Evolutionary conservation across 2,113 vertebrate species (phyloP).

Genomic region (Circaetus gallicus): DNA sequence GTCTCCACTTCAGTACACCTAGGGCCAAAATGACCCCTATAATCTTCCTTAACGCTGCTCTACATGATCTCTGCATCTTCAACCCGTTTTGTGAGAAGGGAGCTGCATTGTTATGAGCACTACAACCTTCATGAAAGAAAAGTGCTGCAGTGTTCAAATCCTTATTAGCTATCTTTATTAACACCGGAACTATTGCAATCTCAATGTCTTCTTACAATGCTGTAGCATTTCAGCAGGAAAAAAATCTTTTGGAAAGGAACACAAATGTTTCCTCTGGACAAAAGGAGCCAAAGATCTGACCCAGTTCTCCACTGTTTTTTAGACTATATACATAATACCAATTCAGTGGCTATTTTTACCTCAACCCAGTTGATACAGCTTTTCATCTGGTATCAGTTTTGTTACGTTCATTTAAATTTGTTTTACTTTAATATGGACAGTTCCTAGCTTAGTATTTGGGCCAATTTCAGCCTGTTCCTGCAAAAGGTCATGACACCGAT

Average conservation of each 20-base stretch:
- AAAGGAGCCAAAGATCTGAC: background rate
- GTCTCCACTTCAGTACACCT: background rate
- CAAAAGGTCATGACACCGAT: background rate
- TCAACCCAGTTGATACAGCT: background rate
- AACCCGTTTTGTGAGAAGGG: background rate
- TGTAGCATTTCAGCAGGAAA: background rate
- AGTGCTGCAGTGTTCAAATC: background rate
- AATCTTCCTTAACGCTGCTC: background rate
- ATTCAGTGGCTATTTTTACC: background rate
- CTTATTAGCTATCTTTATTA: background rate
- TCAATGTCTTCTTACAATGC: background rate
- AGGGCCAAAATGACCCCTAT: background rate
- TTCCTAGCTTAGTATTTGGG: background rate
- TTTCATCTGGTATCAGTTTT: background rate
- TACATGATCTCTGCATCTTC: fast-evolving
- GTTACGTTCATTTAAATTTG: background rate
- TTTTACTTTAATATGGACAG: background rate
- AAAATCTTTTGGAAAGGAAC: background rate
- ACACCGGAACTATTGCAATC: background rate
- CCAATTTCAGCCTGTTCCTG: background rate
- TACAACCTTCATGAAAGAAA: background rate
- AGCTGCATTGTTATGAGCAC: background rate
- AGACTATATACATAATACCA: background rate
- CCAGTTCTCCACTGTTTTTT: background rate
- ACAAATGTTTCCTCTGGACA: background rate